phyloP scores from a whole-genome alignment of 1,140 invertebrate species.

The Rhyzopertha dominica region DNA sequence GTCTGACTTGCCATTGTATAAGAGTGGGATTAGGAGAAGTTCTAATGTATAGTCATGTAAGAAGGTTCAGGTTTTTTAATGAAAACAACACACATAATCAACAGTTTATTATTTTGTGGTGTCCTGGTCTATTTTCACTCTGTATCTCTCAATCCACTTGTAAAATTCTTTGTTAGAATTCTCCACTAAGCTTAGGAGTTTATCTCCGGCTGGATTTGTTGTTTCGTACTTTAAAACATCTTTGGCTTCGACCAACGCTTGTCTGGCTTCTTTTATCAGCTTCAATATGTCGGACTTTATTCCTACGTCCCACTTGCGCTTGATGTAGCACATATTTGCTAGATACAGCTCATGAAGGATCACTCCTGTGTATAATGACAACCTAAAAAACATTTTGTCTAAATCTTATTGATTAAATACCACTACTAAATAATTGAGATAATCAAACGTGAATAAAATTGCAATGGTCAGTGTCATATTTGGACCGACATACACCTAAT shows the following conservation, averaged over 20 bases:
- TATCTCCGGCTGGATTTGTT: slow-evolving; percentile 49
- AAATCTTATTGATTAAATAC: too few species aligned
- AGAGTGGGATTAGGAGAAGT: too few species aligned
- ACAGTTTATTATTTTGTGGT: too few species aligned
- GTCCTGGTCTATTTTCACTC: too few species aligned
- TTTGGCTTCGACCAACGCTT: slow-evolving; percentile 46
- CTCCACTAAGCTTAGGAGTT: slow-evolving; percentile 45
- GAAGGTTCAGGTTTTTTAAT: too few species aligned
- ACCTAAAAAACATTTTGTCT: slow-evolving; percentile 41
- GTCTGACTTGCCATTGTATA: too few species aligned
- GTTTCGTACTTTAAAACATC: slow-evolving; percentile 50
- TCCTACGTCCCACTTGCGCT: slow-evolving; percentile 48
- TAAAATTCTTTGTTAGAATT: slow-evolving; percentile 37
- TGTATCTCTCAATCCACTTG: slow-evolving; percentile 37
- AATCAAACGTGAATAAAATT: not conserved
- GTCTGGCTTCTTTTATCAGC: slow-evolving; percentile 43
- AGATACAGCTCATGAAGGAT: slow-evolving; percentile 63
- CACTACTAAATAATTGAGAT: not conserved
- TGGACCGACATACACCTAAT: not conserved
- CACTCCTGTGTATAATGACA: slow-evolving; percentile 67
- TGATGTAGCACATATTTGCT: slow-evolving; percentile 52
- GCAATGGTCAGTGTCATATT: not conserved
- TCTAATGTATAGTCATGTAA: too few species aligned
- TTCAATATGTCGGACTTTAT: slow-evolving; percentile 36
- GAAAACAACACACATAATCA: too few species aligned